Conservation (phyloP, 2,113 vertebrate species). For the Pitta sordida region DNA sequence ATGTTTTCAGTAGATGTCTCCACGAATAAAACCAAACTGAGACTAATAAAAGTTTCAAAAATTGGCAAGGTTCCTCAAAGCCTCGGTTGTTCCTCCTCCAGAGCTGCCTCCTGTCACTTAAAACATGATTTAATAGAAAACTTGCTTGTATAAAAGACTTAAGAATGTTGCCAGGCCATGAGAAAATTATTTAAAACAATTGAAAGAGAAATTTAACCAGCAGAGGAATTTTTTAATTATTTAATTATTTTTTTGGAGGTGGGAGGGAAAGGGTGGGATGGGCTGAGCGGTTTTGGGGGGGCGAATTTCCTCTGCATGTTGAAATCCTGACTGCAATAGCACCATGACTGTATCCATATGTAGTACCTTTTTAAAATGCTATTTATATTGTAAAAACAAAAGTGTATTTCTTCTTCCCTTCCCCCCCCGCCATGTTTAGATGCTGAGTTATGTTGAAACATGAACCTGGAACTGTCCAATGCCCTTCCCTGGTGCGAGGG, state of each 20-base stretch:
- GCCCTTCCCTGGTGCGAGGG: not conserved
- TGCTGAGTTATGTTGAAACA: not conserved
- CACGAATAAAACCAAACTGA: not conserved
- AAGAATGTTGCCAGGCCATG: not conserved
- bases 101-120: not conserved
- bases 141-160: not conserved
- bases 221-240: constrained; percentile 12
- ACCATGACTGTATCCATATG: not conserved
- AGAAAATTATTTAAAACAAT: constrained; percentile 12
- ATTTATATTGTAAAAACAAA: constrained; percentile 66
- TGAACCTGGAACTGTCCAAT: constrained; percentile 31
- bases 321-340: not conserved
- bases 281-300: not conserved
- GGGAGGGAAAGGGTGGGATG: not conserved
- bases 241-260: not conserved
- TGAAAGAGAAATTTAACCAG: constrained; percentile 1
- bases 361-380: constrained; percentile 30
- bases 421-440: not conserved
- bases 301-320: constrained; percentile 56
- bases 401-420: constrained; percentile 15
- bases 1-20: not conserved
- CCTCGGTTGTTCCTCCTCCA: not conserved
- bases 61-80: not conserved
- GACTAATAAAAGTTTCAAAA: constrained; percentile 1
- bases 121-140: not conserved